These are phyloP conservation scores for Bostrychus sinensis DNA, from an alignment of 2,113 vertebrate species.

Conservation along the genomic window DNA sequence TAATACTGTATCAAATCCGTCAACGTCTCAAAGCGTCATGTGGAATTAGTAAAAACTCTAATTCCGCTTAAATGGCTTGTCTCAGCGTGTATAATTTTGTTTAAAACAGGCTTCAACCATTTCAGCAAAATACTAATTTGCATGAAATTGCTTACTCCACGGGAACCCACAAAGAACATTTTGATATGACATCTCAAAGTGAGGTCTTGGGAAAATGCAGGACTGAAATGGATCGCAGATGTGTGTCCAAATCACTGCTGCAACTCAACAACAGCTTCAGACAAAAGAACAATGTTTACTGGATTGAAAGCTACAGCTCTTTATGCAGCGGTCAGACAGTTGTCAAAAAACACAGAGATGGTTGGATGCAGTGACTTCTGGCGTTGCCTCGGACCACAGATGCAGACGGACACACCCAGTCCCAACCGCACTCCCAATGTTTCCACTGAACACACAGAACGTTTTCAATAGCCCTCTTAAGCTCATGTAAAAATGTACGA, in stretches of 20 bases:
- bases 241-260: not conserved
- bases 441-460: not conserved
- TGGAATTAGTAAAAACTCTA: not conserved
- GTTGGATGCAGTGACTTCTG: not conserved
- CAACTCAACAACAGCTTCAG: not conserved
- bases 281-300: not conserved
- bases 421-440: not conserved
- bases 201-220: not conserved
- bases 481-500: not conserved
- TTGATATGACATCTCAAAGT: not conserved
- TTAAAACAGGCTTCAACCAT: not conserved
- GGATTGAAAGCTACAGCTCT: no score
- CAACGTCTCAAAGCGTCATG: not conserved
- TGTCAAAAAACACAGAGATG: not conserved
- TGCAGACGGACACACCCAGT: not conserved
- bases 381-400: not conserved
- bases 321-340: no score
- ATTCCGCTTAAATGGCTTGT: not conserved
- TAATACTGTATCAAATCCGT: not conserved
- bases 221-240: not conserved
- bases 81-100: not conserved
- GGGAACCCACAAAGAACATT: not conserved
- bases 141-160: slow-evolving; percentile 1
- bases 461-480: not conserved
- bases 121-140: slow-evolving; percentile 10